Base-by-base conservation (phyloP, 2,888 invertebrate species). In the Epirrhoe tristata region DNA sequence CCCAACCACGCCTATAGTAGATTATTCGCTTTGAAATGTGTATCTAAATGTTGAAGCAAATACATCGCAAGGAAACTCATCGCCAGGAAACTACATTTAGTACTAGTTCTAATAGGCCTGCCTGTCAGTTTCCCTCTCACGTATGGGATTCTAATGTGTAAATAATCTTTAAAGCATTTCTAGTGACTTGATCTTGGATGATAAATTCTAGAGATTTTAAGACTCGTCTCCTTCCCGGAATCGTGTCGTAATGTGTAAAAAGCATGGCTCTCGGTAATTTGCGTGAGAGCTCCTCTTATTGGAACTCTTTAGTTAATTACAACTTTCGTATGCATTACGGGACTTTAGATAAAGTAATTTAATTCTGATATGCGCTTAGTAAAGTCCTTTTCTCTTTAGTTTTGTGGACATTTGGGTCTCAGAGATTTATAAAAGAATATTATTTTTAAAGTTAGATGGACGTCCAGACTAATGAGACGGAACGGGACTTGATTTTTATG, bases 281-380 rank as follows among this genome's bases (percentile, higher is more conserved):
- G 77, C 71, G 76, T 74, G 58, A 77, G 74, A 78, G 72, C 70
- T 80, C 76, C 77, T 81, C 78, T 71, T 74, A 74, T 74, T 73
- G 70, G 73, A 72, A 64, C 68, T 71, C 67, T 70, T 73, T 74
- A 69, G 66, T 69, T 75, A 71, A 76, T 76, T 74, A 67, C 69
- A 76, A 66, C 67, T 71, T 69, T 73, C 43, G 63, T 60, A 66
- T 66, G 58, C 64, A 58, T 71, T 69, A 66, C 63, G 34, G 43
- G 55, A 67, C 69, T 65, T 71, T 63, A 57, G 59, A 62, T 67
- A 57, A 58, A 63, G 59, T 58, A 61, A 61, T 63, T 64, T 63
- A 51, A 62, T 64, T 61, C 57, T 61, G 55, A 67, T 67, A 63
- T 36, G 57, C 55, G 46, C 48, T 67, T 59, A 59, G 51, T 52